Base-by-base conservation (phyloP, 2,113 vertebrate species). In the Suricata suricatta region DNA sequence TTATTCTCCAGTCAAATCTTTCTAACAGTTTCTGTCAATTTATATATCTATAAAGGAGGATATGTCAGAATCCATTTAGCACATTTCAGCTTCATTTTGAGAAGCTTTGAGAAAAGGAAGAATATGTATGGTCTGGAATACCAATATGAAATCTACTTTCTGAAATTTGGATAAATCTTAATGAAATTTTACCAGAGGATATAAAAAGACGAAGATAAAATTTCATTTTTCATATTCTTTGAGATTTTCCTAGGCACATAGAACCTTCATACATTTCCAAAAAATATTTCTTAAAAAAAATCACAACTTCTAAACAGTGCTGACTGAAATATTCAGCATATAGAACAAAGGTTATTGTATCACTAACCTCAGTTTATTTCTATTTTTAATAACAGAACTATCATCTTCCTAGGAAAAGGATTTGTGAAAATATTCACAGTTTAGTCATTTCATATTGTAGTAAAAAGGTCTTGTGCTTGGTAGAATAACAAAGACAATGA, bases 41-140 rank as follows among this genome's bases (percentile, higher is more conserved):
- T 97, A 84, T 83, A 38, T 1, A 74, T 8, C 6, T 64, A 57
- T 68, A 35, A 79, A 69, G 15, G 31, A 88, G 54, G n/a, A 87
- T 60, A 79, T 90, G 19, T 93, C 87, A 92, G 57, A 71, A 76
- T 72, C 80, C 35, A 81, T 90, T 93, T 96, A 88, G n/a, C n/a
- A 92, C 74, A 94, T 84, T 93, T 57, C 17, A 94, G 35, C 47
- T 88, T 74, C 5, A 10, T 91, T 96, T 77, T 66, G 25, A 92
- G 38, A 69, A 69, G 38, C 69, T 96, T 63, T 96, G 35, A 71
- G 77, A 44, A 95, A 85, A 92, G 57, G 7, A 89, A 90, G 19
- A 47, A 54, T 57, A 81, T 31, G 3, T 27, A 13, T 47, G 69
- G 3, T 92, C 23, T 85, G 19, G 21, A 95, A 69, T 93, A 91